Conservation (phyloP, 1,140 invertebrate species). For the Macrotrachela quadricornifera region DNA sequence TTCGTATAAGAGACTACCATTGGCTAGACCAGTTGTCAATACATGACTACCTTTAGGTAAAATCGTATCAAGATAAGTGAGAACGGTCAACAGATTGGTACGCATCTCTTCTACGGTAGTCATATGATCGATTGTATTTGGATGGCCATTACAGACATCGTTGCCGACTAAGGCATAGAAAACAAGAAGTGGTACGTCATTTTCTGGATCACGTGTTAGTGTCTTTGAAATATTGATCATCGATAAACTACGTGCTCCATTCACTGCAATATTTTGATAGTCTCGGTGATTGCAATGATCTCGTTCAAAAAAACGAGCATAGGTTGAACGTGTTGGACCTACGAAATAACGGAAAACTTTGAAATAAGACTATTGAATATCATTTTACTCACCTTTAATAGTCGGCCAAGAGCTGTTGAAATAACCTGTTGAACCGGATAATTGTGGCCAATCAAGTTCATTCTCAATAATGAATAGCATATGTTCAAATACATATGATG, state of each 20-base stretch:
- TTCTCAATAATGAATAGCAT: constrained; percentile 28
- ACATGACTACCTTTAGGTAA: constrained; percentile 32
- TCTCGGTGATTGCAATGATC: constrained; percentile 36
- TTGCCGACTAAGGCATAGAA: constrained; percentile 34
- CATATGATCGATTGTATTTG: constrained; percentile 24
- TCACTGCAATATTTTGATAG: constrained; percentile 35
- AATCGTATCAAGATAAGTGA: constrained; percentile 21
- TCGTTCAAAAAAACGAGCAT: constrained; percentile 17
- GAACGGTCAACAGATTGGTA: constrained; percentile 20
- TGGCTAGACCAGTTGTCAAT: constrained; percentile 30
- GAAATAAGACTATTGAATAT: not conserved
- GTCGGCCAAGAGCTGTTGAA: constrained; percentile 12
- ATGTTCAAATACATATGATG: constrained; percentile 23
- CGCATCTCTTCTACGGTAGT: constrained; percentile 27
- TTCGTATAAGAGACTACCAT: constrained; percentile 31
- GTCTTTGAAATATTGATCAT: too few relatives aligned
- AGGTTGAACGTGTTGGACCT: constrained; percentile 23
- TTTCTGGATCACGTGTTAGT: constrained; percentile 1
- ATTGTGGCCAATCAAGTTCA: constrained; percentile 36
- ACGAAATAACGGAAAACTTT: constrained; percentile 13
- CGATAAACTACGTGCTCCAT: constrained; percentile 17
- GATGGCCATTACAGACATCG: constrained; percentile 33
- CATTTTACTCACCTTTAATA: constrained; percentile 12
- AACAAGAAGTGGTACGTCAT: constrained; percentile 31
- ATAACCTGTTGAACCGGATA: constrained; percentile 32